A percentile compares a stretch with the other conserved stretches of the same genome.
Conservation (phyloP, 2,888 invertebrate genomes). For the Hypomecis punctinalis region DNA sequence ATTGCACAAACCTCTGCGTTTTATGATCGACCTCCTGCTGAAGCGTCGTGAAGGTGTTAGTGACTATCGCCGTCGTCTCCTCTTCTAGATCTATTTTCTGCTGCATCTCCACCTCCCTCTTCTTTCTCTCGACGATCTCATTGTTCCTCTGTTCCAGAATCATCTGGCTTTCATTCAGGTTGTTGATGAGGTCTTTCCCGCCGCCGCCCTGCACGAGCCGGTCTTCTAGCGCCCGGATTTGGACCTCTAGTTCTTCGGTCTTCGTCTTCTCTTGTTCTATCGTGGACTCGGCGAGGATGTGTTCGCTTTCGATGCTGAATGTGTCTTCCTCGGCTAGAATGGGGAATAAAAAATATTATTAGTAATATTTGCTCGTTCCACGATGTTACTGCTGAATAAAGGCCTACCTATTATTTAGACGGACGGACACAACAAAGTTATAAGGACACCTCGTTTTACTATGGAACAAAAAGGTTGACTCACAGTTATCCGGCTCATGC, state of each 20-base stretch:
- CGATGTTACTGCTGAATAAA: too few relatives aligned
- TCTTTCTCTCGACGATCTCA: slow-evolving; percentile 96
- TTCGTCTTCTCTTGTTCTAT: slow-evolving; percentile 89
- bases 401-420: too few relatives aligned
- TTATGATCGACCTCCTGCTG: slow-evolving; percentile 99
- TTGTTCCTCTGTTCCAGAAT: slow-evolving; percentile 91
- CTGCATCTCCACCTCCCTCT: slow-evolving; percentile 96
- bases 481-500: slow-evolving; percentile 10
- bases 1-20: slow-evolving; percentile 85
- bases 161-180: slow-evolving; percentile 96
- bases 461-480: too few relatives aligned
- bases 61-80: slow-evolving; percentile 95
- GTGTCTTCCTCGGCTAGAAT: slow-evolving; percentile 70
- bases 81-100: slow-evolving; percentile 97
- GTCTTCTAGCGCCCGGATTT: slow-evolving; percentile 95
- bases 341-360: not conserved
- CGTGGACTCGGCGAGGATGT: slow-evolving; percentile 75
- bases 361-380: too few relatives aligned
- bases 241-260: slow-evolving; percentile 90
- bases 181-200: slow-evolving; percentile 95
- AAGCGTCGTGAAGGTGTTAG: slow-evolving; percentile 95
- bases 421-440: too few relatives aligned
- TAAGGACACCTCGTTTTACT: too few relatives aligned
- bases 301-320: slow-evolving; percentile 78
- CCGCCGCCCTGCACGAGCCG: slow-evolving; percentile 96